Evolutionary conservation across 2,888 invertebrate genomes (phyloP).

Genomic region (Adineta ricciae): DNA sequence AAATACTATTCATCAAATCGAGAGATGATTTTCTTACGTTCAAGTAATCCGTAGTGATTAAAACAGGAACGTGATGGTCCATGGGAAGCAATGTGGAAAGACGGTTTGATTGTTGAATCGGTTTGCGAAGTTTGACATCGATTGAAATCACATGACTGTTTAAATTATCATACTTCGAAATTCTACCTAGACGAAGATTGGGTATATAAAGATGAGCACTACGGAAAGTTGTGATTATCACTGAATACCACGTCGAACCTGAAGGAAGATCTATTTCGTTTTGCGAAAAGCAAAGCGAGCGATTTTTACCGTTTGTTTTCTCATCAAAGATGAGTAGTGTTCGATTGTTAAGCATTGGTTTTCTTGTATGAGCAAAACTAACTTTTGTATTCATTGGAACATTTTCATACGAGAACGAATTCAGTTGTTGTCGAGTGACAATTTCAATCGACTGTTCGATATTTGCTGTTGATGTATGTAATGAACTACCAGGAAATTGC

Average conservation of each 20-base stretch:
- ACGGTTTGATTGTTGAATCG: neutral
- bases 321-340: neutral
- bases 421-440: neutral
- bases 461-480: neutral
- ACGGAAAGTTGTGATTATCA: neutral
- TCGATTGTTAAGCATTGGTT: neutral
- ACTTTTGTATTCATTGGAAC: neutral
- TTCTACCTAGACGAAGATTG: constrained; percentile 20
- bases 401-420: neutral
- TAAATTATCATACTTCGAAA: constrained; percentile 14
- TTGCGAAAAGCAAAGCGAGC: neutral
- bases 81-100: neutral
- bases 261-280: neutral
- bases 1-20: neutral
- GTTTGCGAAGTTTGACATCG: neutral
- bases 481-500: neutral
- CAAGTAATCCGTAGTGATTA: neutral
- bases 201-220: constrained; percentile 11
- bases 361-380: neutral
- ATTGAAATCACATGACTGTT: neutral
- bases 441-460: neutral
- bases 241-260: neutral
- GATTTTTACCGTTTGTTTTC: neutral
- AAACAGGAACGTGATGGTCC: neutral
- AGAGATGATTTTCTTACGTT: neutral